Conservation (phyloP, 2,113 vertebrate genomes). For the Forbesichthys agassizii region DNA sequence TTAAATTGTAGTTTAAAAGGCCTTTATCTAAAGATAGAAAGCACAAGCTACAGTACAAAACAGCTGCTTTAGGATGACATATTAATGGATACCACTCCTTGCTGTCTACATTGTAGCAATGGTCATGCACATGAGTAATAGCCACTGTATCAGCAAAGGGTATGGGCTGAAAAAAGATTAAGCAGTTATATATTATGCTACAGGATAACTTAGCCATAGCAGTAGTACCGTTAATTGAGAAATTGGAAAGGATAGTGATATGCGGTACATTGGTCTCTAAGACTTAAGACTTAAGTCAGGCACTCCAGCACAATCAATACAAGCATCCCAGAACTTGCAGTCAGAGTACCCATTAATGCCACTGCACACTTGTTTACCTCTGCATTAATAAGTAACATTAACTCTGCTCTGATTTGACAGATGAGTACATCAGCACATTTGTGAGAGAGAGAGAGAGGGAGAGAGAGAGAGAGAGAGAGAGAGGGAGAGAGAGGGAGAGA, state of each 20-base stretch:
- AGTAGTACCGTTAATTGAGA: slow-evolving; percentile 13
- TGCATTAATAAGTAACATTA: slow-evolving; percentile 38
- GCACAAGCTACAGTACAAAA: neutral
- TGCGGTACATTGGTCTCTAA: slow-evolving; percentile 1
- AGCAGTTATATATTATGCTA: neutral
- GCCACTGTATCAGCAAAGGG: neutral
- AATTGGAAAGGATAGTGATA: slow-evolving; percentile 16
- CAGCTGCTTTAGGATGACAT: neutral
- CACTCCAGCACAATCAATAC: slow-evolving; percentile 30
- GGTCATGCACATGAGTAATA: neutral
- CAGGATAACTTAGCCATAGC: neutral
- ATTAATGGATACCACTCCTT: slow-evolving; percentile 1
- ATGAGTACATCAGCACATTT: slow-evolving; percentile 12
- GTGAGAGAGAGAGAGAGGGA: neutral
- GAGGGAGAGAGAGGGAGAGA: slow-evolving; percentile 3
- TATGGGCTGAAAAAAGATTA: neutral
- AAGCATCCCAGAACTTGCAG: slow-evolving; percentile 12
- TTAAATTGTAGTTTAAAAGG: no score
- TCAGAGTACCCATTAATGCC: slow-evolving; percentile 31
- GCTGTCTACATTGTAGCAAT: slow-evolving; percentile 1
- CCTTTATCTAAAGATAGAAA: slow-evolving; percentile 2
- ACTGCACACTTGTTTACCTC: slow-evolving; percentile 28
- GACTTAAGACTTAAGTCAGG: slow-evolving; percentile 21
- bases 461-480: slow-evolving; percentile 4
- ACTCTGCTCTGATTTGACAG: slow-evolving; percentile 1